Evolutionary conservation across 92 coral and sea anemone species (phyloP), one percentile per base, ranked within the genome.

Genomic region (Parazoanthus darwini): DNA sequence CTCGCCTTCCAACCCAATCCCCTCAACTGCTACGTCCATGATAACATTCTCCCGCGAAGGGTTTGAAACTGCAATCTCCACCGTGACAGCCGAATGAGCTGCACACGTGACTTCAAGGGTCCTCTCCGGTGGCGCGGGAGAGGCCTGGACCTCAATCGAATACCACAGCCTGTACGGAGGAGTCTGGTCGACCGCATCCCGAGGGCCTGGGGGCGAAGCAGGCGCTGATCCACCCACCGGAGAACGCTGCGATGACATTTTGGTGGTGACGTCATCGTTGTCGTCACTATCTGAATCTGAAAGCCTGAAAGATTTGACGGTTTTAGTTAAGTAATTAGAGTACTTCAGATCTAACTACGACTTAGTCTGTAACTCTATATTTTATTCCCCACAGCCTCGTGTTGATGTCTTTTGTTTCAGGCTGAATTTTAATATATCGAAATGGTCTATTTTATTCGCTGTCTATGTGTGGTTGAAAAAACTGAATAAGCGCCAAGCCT

Each of bases 81-180:
- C 96, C 13, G 93, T 88, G 20, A 91, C 96, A 25, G 97, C 96
- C 33, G 98, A 94, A 86, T 94, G 96, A 0, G 96, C 98, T 5
- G 99, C 94, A 88, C 99, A 95, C 48, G 91, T 89, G 84, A 97
- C 98, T 54, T 95, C 98, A 1, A 97, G 91, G 88, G 94, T 93
- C 92, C 89, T 93, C 83, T 94, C 99, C 8, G 95, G 96, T 16
- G 90, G 91, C 37, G 99, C 93, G 9, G 94, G 91, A 75, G 93
- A 91, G 86, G 95, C 95, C 58, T 93, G 97, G 20, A 97, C 93
- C 80, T 97, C 99, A 3, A 97, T 72, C 11, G 98, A 90, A 92
- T 95, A 97, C 99, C 99, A 97, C 33, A 92, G 59, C 78, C 96
- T 92, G 86, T 94, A 94, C 75, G 99, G 96, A n/a, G 94, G 94